phyloP scores from a whole-genome alignment of 1,140 invertebrate species.

The Kradibia gibbosae region DNA sequence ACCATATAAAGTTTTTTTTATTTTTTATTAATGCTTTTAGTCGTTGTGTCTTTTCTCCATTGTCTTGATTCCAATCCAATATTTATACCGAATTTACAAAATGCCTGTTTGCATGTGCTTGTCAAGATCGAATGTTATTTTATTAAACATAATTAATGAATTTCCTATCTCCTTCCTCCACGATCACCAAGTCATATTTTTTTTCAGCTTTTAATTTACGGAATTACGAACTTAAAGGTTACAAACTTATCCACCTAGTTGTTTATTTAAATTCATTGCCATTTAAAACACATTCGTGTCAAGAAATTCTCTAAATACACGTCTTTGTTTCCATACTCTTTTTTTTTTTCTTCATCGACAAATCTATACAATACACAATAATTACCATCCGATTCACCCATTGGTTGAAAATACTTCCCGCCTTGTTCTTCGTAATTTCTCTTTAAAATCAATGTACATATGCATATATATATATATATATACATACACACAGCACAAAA shows the following conservation, averaged over 20 bases:
- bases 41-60: constrained; percentile 31
- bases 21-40: constrained; percentile 6
- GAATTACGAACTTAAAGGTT: constrained; percentile 24
- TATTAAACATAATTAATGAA: background rate
- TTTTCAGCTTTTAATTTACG: constrained; percentile 3
- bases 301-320: constrained; percentile 11
- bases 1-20: constrained; percentile 38
- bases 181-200: background rate
- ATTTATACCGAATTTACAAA: constrained; percentile 31
- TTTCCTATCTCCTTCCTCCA: background rate
- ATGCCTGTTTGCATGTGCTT: constrained; percentile 26
- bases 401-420: constrained; percentile 17
- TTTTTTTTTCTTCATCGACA: background rate
- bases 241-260: background rate
- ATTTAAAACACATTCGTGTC: constrained; percentile 10
- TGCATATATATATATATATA: constrained; percentile 28
- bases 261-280: constrained; percentile 2
- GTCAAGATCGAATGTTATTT: constrained; percentile 24
- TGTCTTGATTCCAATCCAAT: constrained; percentile 28
- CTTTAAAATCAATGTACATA: constrained; percentile 32
- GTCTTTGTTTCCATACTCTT: background rate
- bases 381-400: constrained; percentile 10
- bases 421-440: background rate
- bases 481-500: constrained; percentile 9
- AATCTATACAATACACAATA: background rate